Percentiles rank a stretch among this genome's conserved stretches.
phyloP scores from a whole-genome alignment of 2,888 invertebrate species.

The Trisateles emortualis region DNA sequence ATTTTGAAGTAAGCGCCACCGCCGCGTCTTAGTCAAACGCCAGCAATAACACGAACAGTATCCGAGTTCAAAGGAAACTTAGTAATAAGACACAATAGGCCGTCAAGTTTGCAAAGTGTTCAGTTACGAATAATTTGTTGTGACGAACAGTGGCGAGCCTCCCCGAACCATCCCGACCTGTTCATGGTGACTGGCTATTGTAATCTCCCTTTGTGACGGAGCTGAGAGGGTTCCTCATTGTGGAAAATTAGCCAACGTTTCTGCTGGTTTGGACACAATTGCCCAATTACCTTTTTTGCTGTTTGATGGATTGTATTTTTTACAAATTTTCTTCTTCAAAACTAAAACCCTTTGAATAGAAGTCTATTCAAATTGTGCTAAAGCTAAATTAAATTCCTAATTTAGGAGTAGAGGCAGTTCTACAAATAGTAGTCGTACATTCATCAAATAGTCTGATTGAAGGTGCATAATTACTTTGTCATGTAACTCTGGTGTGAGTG shows the following conservation, averaged over 20 bases:
- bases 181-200: slow-evolving; percentile 38
- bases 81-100: slow-evolving; percentile 27
- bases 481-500: slow-evolving; percentile 2
- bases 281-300: slow-evolving; percentile 46
- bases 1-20: slow-evolving; percentile 7
- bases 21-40: neutral
- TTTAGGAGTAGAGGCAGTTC: neutral
- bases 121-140: slow-evolving; percentile 31
- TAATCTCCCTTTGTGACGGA: slow-evolving; percentile 49
- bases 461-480: slow-evolving; percentile 2
- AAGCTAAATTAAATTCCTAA: neutral
- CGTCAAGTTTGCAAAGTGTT: slow-evolving; percentile 31
- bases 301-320: slow-evolving; percentile 36
- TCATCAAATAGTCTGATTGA: neutral
- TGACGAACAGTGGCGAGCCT: slow-evolving; percentile 22
- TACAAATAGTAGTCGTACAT: neutral
- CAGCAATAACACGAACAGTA: slow-evolving; percentile 34
- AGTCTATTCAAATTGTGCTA: neutral
- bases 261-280: slow-evolving; percentile 42
- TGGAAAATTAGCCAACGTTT: slow-evolving; percentile 50
- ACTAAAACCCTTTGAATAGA: neutral
- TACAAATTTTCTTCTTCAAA: neutral
- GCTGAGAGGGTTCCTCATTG: slow-evolving; percentile 45
- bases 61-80: slow-evolving; percentile 41
- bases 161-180: slow-evolving; percentile 33